Percentiles rank a stretch among this genome's conserved stretches.
phyloP scores from a whole-genome alignment of 2,113 vertebrate genomes.

The Hippocampus zosterae region DNA sequence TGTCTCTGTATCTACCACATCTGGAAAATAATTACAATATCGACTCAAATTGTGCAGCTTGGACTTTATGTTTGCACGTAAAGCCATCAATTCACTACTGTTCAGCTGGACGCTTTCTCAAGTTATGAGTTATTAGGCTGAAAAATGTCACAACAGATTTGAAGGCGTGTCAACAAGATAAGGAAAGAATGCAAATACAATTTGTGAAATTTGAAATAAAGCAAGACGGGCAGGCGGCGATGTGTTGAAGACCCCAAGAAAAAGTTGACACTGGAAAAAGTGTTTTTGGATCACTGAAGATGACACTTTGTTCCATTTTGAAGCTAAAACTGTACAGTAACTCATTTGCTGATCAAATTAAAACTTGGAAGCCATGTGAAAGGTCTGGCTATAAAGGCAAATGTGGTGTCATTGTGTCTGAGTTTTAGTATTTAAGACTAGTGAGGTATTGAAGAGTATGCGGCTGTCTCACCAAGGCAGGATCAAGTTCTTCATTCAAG shows the following conservation, averaged over 20 bases:
- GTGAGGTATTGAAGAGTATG: conserved; percentile 10
- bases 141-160: conserved; percentile 37
- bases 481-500: conserved; percentile 93
- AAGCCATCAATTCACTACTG: conserved; percentile 16
- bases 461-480: conserved; percentile 78
- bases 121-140: conserved; percentile 28
- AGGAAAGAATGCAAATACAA: conserved; percentile 31
- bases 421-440: conserved; percentile 17
- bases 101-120: conserved; percentile 33
- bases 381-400: conserved; percentile 26
- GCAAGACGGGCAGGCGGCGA: conserved; percentile 15
- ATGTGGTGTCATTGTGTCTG: conserved; percentile 27
- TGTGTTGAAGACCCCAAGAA: conserved; percentile 21
- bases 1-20: neutral
- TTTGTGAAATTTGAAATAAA: conserved; percentile 34
- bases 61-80: conserved; percentile 6
- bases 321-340: conserved; percentile 16
- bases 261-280: conserved; percentile 34
- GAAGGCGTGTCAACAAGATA: conserved; percentile 41
- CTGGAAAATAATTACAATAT: neutral
- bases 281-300: conserved; percentile 26
- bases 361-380: conserved; percentile 34
- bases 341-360: conserved; percentile 36
- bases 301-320: conserved; percentile 29
- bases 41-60: conserved; percentile 1